Evolutionary conservation across 1,140 invertebrate species (phyloP).

Genomic region (Caenorhabditis elegans): WBcel235 BX284606.5:770501-771000

Average conservation of each 20-base stretch:
- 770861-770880: background rate
- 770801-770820: background rate
- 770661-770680: constrained; percentile 20
- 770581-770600: background rate
- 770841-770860: background rate
- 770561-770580: too few relatives aligned
- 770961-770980: background rate
- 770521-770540: background rate
- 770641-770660: background rate
- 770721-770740: background rate
- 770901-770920: too few relatives aligned
- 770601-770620: background rate
- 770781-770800: background rate
- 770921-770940: too few relatives aligned
- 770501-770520: too few relatives aligned
- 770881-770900: background rate
- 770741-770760: constrained; percentile 4
- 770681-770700: background rate
- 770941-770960: background rate
- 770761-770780: background rate
- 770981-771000: background rate
- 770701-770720: background rate
- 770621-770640: background rate
- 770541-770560: background rate
- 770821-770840: background rate